Evolutionary conservation across 2,113 vertebrate genomes (phyloP), one percentile per base, ranked within the genome.

Genomic region (Spea bombifrons): DNA sequence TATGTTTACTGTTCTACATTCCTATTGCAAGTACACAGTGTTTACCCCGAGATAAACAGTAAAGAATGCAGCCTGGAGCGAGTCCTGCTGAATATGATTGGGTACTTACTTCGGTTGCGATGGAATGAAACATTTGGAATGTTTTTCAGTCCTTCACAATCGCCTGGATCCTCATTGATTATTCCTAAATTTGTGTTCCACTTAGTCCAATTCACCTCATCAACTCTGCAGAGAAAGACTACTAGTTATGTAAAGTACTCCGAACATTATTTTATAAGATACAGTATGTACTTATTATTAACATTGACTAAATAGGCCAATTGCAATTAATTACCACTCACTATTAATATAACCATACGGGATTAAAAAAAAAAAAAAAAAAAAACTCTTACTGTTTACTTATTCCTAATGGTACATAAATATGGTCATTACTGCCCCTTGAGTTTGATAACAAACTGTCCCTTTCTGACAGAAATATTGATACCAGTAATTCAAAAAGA

Each of bases 181-280:
- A 96, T 96, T 66, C 92, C 87, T 85, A 98, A 85, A n/a, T 96
- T 94, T 59, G 87, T 94, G 87, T 97, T 99, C 97, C 97, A 99
- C 0, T 93, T 96, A 87, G 93, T 96, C 97, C 97, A 99, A 90
- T 98, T 98, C 82, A 97, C 94, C 84, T 98, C 96, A 49, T 98
- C 96, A 81, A 99, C 95, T 87, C 97, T 99, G 85, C 2, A 68
- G 9, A 17, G 63, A 75, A 43, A n/a, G 53, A 1, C 15, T 13
- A 13, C 55, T 12, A 8, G 10, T 4, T 59, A 13, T 59, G 10
- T 59, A 1, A 52, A 52, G 8, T 52, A 52, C 49, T 52, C n/a
- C n/a, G n/a, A 30, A 30, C 30, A 30, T 30, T 30, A 30, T 30
- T 30, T 30, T 30, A 30, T 30, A 30, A 30, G 30, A 30, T 30